phyloP scores from a whole-genome alignment of 2,888 invertebrate species.

The Icerya purchasi region DNA sequence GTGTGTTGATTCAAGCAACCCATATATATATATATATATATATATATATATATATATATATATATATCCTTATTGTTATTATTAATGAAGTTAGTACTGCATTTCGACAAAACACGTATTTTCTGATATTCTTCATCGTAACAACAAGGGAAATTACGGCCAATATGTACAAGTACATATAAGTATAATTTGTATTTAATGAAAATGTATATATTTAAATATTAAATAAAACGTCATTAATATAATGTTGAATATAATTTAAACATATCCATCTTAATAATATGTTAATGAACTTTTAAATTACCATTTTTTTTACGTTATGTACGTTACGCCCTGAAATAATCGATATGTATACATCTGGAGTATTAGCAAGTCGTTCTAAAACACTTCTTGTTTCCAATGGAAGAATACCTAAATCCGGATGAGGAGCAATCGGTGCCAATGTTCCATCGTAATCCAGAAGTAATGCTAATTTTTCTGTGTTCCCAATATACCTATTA shows the following conservation, averaged over 20 bases:
- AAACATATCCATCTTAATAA: no score
- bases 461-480: slow-evolving; percentile 60
- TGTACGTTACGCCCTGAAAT: slow-evolving; percentile 69
- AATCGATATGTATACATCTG: slow-evolving; percentile 69
- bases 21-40: no score
- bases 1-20: no score
- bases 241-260: neutral
- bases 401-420: slow-evolving; percentile 67
- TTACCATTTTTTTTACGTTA: slow-evolving; percentile 68
- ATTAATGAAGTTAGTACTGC: no score
- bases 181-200: no score
- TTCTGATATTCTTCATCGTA: no score
- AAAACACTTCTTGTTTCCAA: slow-evolving; percentile 64
- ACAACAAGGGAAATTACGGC: no score
- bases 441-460: slow-evolving; percentile 76
- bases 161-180: no score
- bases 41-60: no score
- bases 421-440: slow-evolving; percentile 73
- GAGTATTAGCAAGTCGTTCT: slow-evolving; percentile 57
- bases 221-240: neutral
- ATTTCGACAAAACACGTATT: no score
- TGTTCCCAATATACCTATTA: slow-evolving; percentile 71
- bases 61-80: no score
- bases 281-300: slow-evolving; percentile 18
- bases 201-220: no score